These are phyloP conservation scores for Apis mellifera DNA, from an alignment of 1,140 invertebrate genomes.

Conservation along the genomic window Amel_HAv3.1 CM009931.2:22641501-22642000, in stretches of 20 bases:
- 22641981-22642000: constrained; percentile 12
- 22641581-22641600: constrained; percentile 82
- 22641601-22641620: constrained; percentile 80
- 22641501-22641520: constrained; percentile 65
- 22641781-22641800: background rate
- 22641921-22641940: constrained; percentile 79
- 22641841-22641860: constrained; percentile 72
- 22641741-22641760: background rate
- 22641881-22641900: constrained; percentile 66
- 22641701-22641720: constrained; percentile 4
- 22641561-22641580: constrained; percentile 80
- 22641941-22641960: constrained; percentile 62
- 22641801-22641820: constrained; percentile 18
- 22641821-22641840: constrained; percentile 51
- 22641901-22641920: constrained; percentile 73
- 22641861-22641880: constrained; percentile 71
- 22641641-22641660: constrained; percentile 54
- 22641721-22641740: constrained; percentile 33
- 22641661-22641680: constrained; percentile 6
- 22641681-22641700: background rate
- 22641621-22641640: constrained; percentile 56
- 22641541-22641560: constrained; percentile 70
- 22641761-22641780: constrained; percentile 18
- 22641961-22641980: constrained; percentile 45
- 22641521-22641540: constrained; percentile 53